Evolutionary conservation across 2,888 invertebrate species (phyloP).

Genomic region (Cordylochernes scorpioides): DNA sequence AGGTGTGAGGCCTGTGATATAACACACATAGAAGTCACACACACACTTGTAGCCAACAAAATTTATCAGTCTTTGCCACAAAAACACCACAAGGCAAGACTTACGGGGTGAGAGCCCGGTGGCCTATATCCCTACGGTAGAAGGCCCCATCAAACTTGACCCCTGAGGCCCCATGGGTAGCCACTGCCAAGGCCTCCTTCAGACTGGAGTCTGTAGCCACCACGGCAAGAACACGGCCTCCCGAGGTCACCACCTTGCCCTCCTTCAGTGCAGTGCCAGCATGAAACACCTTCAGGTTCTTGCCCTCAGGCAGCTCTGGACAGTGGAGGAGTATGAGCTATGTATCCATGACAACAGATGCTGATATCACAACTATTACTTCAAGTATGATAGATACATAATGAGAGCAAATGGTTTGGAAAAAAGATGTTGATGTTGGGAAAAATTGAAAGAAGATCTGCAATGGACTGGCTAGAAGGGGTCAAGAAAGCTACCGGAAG

Average conservation of each 20-base stretch:
- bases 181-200: conserved; percentile 40
- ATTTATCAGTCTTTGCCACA: conserved; percentile 2
- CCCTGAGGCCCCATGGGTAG: conserved; percentile 39
- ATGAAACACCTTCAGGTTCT: conserved; percentile 34
- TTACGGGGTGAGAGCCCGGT: conserved; percentile 54
- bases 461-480: too few relatives aligned
- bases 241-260: conserved; percentile 43
- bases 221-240: conserved; percentile 62
- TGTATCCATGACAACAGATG: too few relatives aligned
- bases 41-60: too few relatives aligned
- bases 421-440: too few relatives aligned
- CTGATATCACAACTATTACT: too few relatives aligned
- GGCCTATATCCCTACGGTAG: conserved; percentile 65
- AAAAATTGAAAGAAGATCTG: too few relatives aligned
- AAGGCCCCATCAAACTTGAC: conserved; percentile 62
- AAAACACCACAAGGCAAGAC: conserved; percentile 10
- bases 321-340: conserved; percentile 31
- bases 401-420: too few relatives aligned
- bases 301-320: conserved; percentile 4
- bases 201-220: conserved; percentile 42
- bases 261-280: conserved; percentile 42
- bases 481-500: too few relatives aligned
- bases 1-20: too few relatives aligned
- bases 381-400: too few relatives aligned
- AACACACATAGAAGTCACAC: too few relatives aligned